Conservation (phyloP, 1,140 invertebrate species). For the Carcinoscorpius rotundicauda region DNA sequence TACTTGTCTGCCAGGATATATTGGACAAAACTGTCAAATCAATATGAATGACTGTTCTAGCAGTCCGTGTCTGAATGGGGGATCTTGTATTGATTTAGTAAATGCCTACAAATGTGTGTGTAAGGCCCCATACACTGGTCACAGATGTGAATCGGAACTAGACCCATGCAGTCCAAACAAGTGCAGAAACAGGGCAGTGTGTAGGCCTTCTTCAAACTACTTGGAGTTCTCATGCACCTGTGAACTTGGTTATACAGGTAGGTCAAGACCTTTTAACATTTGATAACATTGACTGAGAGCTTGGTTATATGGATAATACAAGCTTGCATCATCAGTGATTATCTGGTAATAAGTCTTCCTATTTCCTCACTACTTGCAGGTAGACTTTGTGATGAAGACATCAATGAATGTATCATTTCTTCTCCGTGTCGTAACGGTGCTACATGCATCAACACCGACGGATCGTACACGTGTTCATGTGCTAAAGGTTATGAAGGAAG, state of each 20-base stretch:
- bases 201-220: no score
- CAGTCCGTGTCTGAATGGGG: slow-evolving; percentile 63
- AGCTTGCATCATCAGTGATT: no score
- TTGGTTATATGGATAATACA: no score
- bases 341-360: slow-evolving; percentile 12
- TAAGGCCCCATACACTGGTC: slow-evolving; percentile 60
- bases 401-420: slow-evolving; percentile 40
- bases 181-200: slow-evolving; percentile 43
- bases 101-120: slow-evolving; percentile 87
- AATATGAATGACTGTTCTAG: slow-evolving; percentile 75
- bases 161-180: slow-evolving; percentile 85
- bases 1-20: slow-evolving; percentile 76
- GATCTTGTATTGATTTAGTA: slow-evolving; percentile 86
- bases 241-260: slow-evolving; percentile 71
- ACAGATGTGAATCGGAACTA: slow-evolving; percentile 74
- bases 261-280: slow-evolving; percentile 17
- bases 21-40: slow-evolving; percentile 76
- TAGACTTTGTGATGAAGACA: slow-evolving; percentile 34
- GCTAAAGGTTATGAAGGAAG: slow-evolving; percentile 50
- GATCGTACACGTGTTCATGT: slow-evolving; percentile 21
- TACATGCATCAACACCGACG: slow-evolving; percentile 37
- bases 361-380: slow-evolving; percentile 36
- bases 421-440: slow-evolving; percentile 57
- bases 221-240: slow-evolving; percentile 67
- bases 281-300: no score